These are phyloP conservation scores for Pristionchus mayeri DNA, from an alignment of 2,888 invertebrate genomes.

Conservation along the genomic window DNA sequence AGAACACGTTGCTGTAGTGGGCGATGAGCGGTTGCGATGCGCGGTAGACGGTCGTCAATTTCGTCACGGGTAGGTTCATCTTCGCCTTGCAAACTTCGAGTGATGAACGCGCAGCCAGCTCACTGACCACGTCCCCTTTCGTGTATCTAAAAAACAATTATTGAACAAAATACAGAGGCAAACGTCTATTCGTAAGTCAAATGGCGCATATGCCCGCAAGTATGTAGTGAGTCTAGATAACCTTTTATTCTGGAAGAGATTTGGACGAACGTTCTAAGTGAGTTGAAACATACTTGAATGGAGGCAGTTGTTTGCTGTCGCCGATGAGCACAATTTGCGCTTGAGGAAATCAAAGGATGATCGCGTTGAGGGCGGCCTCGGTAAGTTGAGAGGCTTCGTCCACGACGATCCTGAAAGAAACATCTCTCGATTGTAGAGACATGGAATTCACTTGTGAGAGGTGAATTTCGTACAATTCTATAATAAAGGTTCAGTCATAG, in stretches of 20 bases:
- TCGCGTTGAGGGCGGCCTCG: background rate
- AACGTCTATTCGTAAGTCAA: too few species aligned
- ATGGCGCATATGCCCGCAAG: too few species aligned
- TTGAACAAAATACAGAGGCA: too few species aligned
- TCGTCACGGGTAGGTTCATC: background rate
- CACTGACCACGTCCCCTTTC: background rate
- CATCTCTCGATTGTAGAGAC: too few species aligned
- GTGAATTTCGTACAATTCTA: too few species aligned
- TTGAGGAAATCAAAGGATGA: background rate
- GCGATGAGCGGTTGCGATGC: background rate
- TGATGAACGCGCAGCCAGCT: background rate
- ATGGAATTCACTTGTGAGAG: too few species aligned
- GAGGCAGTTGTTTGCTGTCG: conserved; percentile 11
- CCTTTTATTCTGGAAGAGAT: too few species aligned
- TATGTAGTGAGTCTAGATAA: too few species aligned
- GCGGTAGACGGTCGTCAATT: background rate
- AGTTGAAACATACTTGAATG: background rate
- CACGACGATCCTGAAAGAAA: background rate
- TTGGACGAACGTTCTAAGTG: too few species aligned
- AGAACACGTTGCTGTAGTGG: conserved; percentile 17
- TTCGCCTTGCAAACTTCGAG: background rate
- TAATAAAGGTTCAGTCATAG: too few species aligned
- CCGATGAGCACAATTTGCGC: conserved; percentile 38
- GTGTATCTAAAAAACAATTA: too few species aligned
- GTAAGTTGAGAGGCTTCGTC: conserved; percentile 25